Base-by-base conservation (phyloP, 2,888 invertebrate species). In the Patella depressa region DNA sequence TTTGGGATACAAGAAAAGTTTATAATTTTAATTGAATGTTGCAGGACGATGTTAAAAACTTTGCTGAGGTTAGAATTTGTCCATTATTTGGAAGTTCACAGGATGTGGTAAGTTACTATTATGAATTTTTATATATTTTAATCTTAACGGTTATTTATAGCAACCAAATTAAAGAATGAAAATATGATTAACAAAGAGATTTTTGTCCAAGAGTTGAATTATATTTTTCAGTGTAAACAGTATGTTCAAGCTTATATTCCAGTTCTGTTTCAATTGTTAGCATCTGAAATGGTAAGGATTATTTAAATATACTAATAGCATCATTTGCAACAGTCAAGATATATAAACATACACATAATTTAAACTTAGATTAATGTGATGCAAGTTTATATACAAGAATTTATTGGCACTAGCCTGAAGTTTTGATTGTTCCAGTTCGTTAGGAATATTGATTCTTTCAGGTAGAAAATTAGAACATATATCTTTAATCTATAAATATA, bases 201-300 rank as follows among this genome's bases (percentile, higher is more conserved):
- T 29, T 29, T 29, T 29, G 29, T 34, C 34, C 7, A 5, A 34
- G 7, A 34, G 4, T 34, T 34, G 34, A 34, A 34, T 34, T 34
- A 34, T 34, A 34, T 65, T 45, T 34, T 65, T 4, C 19, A 76
- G 76, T 76, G 76, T 59, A 59, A 71, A 17, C 45, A 71, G 57
- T 54, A 71, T 15, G 76, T 76, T 17, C 45, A 76, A 34, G 11
- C 45, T 4, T 76, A 76, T 76, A 72, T 53, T 55, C 34, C 71
- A n/a, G n/a, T 71, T n/a, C 14, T 72, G 17, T 76, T 76, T 24
- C 55, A 76, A 54, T n/a, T 76, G 14, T 15, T 76, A 3, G 71
- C 72, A n/a, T 71, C 71, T 72, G 76, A 76, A 70, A 53, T 76
- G 76, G 74, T 74, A 74, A 74, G 74, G 17, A 45, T 69, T 24